Evolutionary conservation across 2,113 vertebrate genomes (phyloP), one percentile per base, ranked within the genome.

Genomic region (Scomber japonicus): DNA sequence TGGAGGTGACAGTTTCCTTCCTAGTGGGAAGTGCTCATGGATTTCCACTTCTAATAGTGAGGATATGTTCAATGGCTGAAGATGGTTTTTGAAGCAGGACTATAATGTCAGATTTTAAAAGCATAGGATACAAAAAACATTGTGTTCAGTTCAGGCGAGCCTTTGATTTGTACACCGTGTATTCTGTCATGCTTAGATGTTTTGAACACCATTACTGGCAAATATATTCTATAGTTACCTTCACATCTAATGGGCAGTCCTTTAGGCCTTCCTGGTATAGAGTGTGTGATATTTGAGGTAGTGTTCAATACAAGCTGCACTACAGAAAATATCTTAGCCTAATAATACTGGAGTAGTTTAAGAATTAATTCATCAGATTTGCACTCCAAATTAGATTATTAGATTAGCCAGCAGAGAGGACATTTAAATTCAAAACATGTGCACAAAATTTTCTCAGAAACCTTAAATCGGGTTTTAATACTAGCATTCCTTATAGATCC

Each of bases 1-100:
- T 27, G 60, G 35, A 60, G n/a, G 11, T 83, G 77, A 75, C 77
- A 69, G 59, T 76, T 85, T 81, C 64, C 30, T 31, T 82, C 19
- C 44, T 16, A 9, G 30, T 51, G 48, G 27, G 76, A 81, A 65
- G 55, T 56, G 27, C 65, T 75, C n/a, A 8, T 24, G 21, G 62
- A 68, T 62, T 71, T 75, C 46, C 66, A 53, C 46, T 71, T 63
- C 17, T 66, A 70, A 70, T 64, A 62, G 59, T 59, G 72, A 60
- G 31, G 63, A 70, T 46, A 51, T 50, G 9, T 51, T 60, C 75
- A 75, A 71, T 56, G 79, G 57, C 65, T 46, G 55, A 24, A 65
- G 62, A 87, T 54, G 67, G 9, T 15, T 71, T 87, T 61, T 71
- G 13, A 77, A 78, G 80, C 30, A 44, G 45, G 27, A 51, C 50